Evolutionary conservation across 2,888 invertebrate species (phyloP).

Genomic region (Heterodera filipjevi): DNA sequence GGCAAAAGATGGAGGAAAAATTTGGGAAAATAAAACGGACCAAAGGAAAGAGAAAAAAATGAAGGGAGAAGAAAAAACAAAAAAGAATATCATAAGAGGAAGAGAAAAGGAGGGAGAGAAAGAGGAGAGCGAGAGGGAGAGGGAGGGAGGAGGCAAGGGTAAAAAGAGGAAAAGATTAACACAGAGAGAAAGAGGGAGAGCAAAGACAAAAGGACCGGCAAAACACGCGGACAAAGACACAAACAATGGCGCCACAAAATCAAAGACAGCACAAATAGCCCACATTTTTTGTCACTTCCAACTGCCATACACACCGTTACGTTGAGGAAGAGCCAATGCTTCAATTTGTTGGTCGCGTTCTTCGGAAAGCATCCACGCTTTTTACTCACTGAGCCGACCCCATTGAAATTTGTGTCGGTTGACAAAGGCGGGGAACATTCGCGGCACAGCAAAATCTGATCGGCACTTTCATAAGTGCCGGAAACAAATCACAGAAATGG

Average conservation of each 20-base stretch:
- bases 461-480: neutral
- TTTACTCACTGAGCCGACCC: conserved; percentile 68
- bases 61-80: conserved; percentile 17
- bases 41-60: neutral
- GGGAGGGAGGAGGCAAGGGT: neutral
- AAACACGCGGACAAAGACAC: conserved; percentile 17
- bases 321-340: conserved; percentile 99
- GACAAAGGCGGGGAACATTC: neutral
- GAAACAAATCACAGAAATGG: neutral
- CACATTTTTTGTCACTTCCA: neutral
- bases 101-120: conserved; percentile 14
- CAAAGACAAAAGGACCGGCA: neutral
- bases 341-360: conserved; percentile 98
- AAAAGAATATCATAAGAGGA: neutral
- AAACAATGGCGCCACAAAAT: neutral
- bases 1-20: conserved; percentile 13
- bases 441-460: neutral
- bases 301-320: conserved; percentile 80
- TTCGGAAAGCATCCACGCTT: conserved; percentile 99
- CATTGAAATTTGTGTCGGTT: neutral
- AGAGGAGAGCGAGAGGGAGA: neutral
- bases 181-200: neutral
- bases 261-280: neutral
- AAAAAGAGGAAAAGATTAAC: neutral
- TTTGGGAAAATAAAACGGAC: neutral